These are phyloP conservation scores for Pteropus alecto DNA, from an alignment of 2,113 vertebrate species.

Conservation along the genomic window DNA sequence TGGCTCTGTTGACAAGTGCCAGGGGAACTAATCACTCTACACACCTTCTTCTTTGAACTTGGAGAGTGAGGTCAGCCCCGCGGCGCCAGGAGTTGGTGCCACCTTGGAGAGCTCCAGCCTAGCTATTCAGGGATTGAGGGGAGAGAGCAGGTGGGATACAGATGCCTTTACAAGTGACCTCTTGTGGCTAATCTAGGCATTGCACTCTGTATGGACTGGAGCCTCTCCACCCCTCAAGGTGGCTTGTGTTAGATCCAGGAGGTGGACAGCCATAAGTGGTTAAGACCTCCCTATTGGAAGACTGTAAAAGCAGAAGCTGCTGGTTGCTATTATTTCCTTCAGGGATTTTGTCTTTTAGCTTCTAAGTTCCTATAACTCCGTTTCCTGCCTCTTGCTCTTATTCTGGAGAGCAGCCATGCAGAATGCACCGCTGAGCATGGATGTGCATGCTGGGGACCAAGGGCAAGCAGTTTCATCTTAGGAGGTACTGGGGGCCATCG, in stretches of 20 bases:
- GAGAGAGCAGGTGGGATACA: conserved; percentile 23
- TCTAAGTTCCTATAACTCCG: background rate
- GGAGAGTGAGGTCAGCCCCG: background rate
- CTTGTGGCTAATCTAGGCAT: conserved; percentile 61
- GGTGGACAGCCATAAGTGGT: background rate
- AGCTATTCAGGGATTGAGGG: background rate
- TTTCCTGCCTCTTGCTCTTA: conserved; percentile 8
- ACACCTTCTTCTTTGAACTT: background rate
- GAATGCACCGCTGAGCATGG: background rate
- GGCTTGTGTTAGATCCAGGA: background rate
- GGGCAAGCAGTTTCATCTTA: background rate
- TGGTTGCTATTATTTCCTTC: background rate
- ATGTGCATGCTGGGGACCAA: background rate
- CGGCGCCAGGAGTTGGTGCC: background rate
- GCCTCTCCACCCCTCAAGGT: background rate
- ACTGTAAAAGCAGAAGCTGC: background rate
- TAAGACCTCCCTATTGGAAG: background rate
- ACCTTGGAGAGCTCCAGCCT: conserved; percentile 65
- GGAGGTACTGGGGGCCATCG: background rate
- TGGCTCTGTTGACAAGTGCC: conserved; percentile 42
- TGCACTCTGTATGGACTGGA: background rate
- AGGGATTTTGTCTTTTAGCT: conserved; percentile 10
- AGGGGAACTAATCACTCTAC: background rate
- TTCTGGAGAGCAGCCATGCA: background rate
- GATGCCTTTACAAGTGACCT: conserved; percentile 56